Conservation (phyloP, 2,113 vertebrate genomes). For the Sinocyclocheilus anophthalmus region DNA sequence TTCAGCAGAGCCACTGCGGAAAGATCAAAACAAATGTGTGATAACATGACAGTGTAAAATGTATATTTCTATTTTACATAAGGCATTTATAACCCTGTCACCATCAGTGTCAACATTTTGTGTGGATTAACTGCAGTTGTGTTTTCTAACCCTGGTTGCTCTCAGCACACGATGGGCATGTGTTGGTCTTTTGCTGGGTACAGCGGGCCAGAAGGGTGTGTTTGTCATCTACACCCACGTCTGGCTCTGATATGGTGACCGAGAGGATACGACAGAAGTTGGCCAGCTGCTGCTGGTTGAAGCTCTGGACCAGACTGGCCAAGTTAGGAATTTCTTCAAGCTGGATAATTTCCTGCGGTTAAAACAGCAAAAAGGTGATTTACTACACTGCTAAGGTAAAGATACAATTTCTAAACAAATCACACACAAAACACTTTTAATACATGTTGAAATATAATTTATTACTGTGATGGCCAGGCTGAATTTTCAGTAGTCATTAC, state of each 20-base stretch:
- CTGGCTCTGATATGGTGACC: conserved; percentile 87
- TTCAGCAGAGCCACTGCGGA: conserved; percentile 87
- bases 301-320: conserved; percentile 90
- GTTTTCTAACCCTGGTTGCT: conserved; percentile 88
- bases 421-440: background rate
- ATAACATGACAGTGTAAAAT: background rate
- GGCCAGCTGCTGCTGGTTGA: conserved; percentile 97
- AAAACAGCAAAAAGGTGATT: background rate
- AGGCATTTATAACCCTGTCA: background rate
- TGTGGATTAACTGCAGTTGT: background rate
- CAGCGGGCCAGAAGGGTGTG: conserved; percentile 96
- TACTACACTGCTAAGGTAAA: background rate
- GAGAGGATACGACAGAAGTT: no score
- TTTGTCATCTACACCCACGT: conserved; percentile 95
- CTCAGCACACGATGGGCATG: conserved; percentile 90
- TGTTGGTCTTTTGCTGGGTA: conserved; percentile 89
- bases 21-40: background rate
- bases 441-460: background rate
- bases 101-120: no score
- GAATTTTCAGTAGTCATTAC: background rate
- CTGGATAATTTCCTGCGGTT: conserved; percentile 91
- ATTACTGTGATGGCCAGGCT: background rate
- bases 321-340: conserved; percentile 96
- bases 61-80: background rate
- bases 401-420: background rate